Percentiles rank a stretch among this genome's conserved stretches.
These are phyloP conservation scores for Melanotaenia parkinsoni DNA, from an alignment of 2,797 vertebrate species.

Conservation along the genomic window DNA sequence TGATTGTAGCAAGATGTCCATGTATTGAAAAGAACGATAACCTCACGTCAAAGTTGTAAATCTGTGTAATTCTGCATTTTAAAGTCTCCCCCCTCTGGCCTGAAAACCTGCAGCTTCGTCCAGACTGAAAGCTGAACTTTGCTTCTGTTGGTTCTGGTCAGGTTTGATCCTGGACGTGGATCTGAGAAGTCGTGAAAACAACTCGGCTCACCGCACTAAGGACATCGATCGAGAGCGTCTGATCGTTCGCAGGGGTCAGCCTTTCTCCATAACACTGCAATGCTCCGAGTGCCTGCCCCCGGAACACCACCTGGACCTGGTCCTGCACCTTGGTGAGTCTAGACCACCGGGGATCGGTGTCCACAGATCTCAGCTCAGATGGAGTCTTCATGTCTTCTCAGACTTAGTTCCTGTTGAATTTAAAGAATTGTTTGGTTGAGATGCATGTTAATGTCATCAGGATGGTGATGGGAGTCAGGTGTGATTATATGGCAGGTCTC, in stretches of 20 bases:
- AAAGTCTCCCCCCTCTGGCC: not conserved
- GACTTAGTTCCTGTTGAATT: not conserved
- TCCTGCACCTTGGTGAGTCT: constrained; percentile 81
- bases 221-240: constrained; percentile 79
- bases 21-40: too few species aligned
- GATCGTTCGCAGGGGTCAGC: constrained; percentile 82
- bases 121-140: not conserved
- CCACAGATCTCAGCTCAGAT: not conserved
- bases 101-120: not conserved
- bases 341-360: not conserved
- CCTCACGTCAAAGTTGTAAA: too few species aligned
- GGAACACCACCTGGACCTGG: constrained; percentile 69
- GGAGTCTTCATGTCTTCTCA: not conserved
- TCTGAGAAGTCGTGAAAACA: constrained; percentile 78
- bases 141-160: constrained; percentile 18
- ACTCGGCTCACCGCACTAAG: constrained; percentile 78
- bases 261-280: constrained; percentile 77
- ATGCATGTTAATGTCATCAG: not conserved
- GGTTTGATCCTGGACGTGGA: constrained; percentile 70
- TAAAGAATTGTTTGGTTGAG: not conserved
- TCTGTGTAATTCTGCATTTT: not conserved
- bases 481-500: too few species aligned
- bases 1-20: too few species aligned
- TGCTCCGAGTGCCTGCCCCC: constrained; percentile 41
- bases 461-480: too few species aligned